These are phyloP conservation scores for Cosmia trapezina DNA, from an alignment of 2,888 invertebrate genomes.

Conservation along the genomic window DNA sequence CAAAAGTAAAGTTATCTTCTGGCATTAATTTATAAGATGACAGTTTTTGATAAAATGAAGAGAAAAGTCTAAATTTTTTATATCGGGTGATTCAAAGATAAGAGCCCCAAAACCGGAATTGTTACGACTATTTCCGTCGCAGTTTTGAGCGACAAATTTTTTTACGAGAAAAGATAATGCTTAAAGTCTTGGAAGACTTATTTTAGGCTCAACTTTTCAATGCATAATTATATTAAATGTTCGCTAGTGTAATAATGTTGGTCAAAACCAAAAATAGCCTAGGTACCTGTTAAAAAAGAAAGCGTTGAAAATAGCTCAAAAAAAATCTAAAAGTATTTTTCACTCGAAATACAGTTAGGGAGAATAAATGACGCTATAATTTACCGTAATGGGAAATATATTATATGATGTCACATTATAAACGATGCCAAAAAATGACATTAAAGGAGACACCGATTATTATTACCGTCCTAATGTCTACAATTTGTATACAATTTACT, in stretches of 20 bases:
- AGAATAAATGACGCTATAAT: not conserved
- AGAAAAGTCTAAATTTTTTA: not conserved
- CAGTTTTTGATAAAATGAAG: not conserved
- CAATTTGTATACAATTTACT: not conserved
- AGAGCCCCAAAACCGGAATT: not conserved
- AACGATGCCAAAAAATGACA: not conserved
- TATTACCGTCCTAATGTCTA: not conserved
- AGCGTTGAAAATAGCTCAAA: not conserved
- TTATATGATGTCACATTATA: not conserved
- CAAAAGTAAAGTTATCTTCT: not conserved
- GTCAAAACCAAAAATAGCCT: not conserved
- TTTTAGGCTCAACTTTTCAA: not conserved
- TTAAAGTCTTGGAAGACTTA: conserved; percentile 1
- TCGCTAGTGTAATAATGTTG: not conserved
- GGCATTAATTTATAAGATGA: not conserved
- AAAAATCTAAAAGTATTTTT: not conserved
- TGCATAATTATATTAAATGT: not conserved
- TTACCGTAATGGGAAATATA: not conserved
- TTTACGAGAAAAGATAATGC: conserved; percentile 14
- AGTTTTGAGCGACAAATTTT: conserved; percentile 23
- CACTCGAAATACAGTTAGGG: not conserved
- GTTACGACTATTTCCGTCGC: conserved; percentile 25
- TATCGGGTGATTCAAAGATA: conserved; percentile 2
- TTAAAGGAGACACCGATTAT: not conserved
- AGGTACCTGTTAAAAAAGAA: not conserved